These are phyloP conservation scores for Drosophila oshimai DNA, from an alignment of 1,140 invertebrate species.

Conservation along the genomic window DNA sequence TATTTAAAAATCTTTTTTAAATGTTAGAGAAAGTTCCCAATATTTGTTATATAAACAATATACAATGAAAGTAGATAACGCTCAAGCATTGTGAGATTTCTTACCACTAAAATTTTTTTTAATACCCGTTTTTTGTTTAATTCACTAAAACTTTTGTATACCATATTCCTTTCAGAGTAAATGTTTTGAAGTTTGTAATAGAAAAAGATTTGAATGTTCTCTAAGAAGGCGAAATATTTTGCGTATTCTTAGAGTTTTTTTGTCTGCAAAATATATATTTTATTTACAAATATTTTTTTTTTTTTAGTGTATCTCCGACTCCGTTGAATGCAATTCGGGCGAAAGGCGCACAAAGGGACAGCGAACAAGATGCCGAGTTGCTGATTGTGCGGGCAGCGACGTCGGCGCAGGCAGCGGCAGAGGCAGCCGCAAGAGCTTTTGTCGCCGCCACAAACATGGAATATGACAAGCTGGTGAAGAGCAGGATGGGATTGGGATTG, in stretches of 20 bases:
- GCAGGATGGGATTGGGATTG: background rate
- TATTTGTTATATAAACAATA: too few relatives aligned
- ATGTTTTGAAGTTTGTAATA: too few relatives aligned
- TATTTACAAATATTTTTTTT: background rate
- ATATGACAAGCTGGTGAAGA: conserved; percentile 65
- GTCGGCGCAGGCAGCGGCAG: conserved; percentile 7
- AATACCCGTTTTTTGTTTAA: too few relatives aligned
- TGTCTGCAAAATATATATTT: background rate
- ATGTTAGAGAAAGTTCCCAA: too few relatives aligned
- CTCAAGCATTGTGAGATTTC: too few relatives aligned
- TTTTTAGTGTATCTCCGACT: background rate
- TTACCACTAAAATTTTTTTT: too few relatives aligned
- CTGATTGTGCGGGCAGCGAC: conserved; percentile 70
- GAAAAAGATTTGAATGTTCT: too few relatives aligned
- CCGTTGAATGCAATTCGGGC: conserved; percentile 76
- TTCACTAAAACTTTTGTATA: too few relatives aligned
- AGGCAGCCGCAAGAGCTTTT: conserved; percentile 68
- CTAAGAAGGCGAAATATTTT: too few relatives aligned
- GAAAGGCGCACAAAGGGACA: conserved; percentile 80
- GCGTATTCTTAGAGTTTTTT: background rate
- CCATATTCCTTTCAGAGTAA: too few relatives aligned
- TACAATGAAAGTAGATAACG: too few relatives aligned
- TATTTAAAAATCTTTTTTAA: too few relatives aligned
- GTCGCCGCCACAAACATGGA: conserved; percentile 78
- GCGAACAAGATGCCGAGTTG: conserved; percentile 81